phyloP scores from a whole-genome alignment of 2,113 vertebrate species.

The Proteles cristata region DNA sequence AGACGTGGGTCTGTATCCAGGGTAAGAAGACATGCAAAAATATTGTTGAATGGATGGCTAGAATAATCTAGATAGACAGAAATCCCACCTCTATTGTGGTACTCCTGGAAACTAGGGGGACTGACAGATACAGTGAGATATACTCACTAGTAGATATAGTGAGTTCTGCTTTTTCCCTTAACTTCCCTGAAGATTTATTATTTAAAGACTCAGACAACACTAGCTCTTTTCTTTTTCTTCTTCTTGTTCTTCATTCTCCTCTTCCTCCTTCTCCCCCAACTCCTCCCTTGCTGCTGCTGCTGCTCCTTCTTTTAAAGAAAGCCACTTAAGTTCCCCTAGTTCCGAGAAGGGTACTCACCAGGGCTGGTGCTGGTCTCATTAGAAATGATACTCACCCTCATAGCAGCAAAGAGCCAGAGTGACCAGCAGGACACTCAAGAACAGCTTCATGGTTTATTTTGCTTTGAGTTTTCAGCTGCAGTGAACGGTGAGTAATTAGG shows the following conservation, averaged over 20 bases:
- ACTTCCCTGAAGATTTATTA: not conserved
- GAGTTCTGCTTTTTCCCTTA: not conserved
- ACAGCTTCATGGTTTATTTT: constrained; percentile 47
- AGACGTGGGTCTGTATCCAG: fast-evolving
- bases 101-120: too few relatives aligned
- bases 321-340: too few relatives aligned
- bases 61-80: not conserved
- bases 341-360: not conserved
- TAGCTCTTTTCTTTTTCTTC: not conserved
- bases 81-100: not conserved
- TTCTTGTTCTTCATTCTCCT: too few relatives aligned
- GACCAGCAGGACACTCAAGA: constrained; percentile 8
- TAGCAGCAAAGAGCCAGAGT: constrained; percentile 46
- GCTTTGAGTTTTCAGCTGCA: not conserved
- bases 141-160: not conserved
- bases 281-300: too few relatives aligned
- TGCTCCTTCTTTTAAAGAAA: not conserved
- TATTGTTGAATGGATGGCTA: too few relatives aligned
- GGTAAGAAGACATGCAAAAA: not conserved
- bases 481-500: not conserved
- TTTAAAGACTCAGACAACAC: not conserved
- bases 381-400: constrained; percentile 47
- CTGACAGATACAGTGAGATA: too few relatives aligned
- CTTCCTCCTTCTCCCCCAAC: too few relatives aligned
- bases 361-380: not conserved